Base-by-base conservation (phyloP, 2,113 vertebrate species). In the Tychaedon coryphoeus region DNA sequence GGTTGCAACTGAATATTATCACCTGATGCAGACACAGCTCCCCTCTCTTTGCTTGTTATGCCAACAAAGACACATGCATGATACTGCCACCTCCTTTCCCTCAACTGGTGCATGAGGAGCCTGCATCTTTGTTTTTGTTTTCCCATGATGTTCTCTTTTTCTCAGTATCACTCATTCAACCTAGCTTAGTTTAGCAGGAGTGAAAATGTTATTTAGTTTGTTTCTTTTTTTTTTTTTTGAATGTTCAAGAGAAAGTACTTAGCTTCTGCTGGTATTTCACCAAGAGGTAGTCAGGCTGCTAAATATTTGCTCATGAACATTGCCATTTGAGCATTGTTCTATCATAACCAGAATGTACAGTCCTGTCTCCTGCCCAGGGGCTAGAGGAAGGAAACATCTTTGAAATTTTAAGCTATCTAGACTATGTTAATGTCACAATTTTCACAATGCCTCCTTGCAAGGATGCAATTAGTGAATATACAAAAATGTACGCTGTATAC, bases 1-100 rank as follows among this genome's bases (percentile, higher is more conserved):
- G 75, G 64, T 88, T 83, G 36, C 67, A 88, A 86, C 40, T 94
- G 93, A 97, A 97, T 95, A 94, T 80, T 95, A 96, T 96, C 94
- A 95, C 71, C 75, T 90, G 71, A 71, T 80, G 82, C 94, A 97
- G 93, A 43, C 91, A 92, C 4, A 0, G 33, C 48, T 91, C 51
- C 78, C 67, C 78, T 83, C 85, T 82, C 38, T 92, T 23, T 70
- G 45, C 77, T 81, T 80, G 40, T 60, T 92, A 48, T 51, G 51
- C 58, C 67, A 86, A 77, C 47, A 95, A 95, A 95, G 85, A 76
- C 83, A n/a, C 0, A 5, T 8, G 36, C 31, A 15, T 22, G 67
- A 73, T 62, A 20, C 42, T 3, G 4, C 85, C 47, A 47, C 62
- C 34, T 80, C 42, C 51, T 86, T 86, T 93, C 33, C 77, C 51